These are phyloP conservation scores for Caradrina kadenii DNA, from an alignment of 2,888 invertebrate genomes.

Conservation along the genomic window DNA sequence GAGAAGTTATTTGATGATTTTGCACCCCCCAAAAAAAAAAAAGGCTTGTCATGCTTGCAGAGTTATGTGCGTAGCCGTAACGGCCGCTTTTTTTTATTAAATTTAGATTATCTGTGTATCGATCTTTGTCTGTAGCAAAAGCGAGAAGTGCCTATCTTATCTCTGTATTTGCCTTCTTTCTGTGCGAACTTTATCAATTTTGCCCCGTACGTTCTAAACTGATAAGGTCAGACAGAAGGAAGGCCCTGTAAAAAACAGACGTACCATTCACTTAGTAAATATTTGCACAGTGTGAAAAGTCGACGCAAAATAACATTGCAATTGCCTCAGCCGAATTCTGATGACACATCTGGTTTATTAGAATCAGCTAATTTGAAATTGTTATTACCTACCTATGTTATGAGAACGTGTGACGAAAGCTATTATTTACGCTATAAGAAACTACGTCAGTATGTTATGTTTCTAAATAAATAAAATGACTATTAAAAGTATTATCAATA, in stretches of 20 bases:
- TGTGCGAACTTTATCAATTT: constrained; percentile 11
- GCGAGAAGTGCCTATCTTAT: constrained; percentile 4
- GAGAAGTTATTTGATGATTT: no score
- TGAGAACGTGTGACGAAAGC: constrained; percentile 29
- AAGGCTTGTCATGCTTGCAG: no score
- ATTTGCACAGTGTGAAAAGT: constrained; percentile 18
- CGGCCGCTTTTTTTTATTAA: no score
- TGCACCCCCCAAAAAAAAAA: no score
- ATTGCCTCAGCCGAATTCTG: constrained; percentile 66
- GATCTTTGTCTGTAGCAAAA: no score
- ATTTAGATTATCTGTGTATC: no score
- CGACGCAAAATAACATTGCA: constrained; percentile 29
- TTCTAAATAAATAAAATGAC: no score
- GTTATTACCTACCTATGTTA: constrained; percentile 16
- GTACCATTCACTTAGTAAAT: not conserved
- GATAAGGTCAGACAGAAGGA: not conserved
- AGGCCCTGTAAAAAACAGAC: constrained; percentile 2
- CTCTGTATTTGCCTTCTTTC: constrained; percentile 17
- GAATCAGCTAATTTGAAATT: constrained; percentile 50
- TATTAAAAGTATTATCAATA: no score
- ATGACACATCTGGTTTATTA: constrained; percentile 57
- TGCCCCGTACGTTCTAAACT: not conserved
- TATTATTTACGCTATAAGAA: constrained; percentile 26
- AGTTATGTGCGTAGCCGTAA: no score
- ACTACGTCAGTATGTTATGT: not conserved